Conservation (phyloP, 1,140 invertebrate genomes). For the Heliconius nattereri region DNA sequence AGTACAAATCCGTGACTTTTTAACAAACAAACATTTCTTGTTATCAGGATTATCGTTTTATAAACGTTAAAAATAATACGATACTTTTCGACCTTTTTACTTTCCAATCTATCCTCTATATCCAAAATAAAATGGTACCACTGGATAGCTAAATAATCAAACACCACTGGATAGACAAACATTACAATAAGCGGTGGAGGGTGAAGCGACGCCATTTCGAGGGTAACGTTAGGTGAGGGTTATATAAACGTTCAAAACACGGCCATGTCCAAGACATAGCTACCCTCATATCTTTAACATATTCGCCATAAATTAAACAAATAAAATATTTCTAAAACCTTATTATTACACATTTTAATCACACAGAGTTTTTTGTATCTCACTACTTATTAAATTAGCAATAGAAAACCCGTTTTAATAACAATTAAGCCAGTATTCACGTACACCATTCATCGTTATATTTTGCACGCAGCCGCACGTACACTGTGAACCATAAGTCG, state of each 20-base stretch:
- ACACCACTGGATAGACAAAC: no score
- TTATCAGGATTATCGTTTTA: not conserved
- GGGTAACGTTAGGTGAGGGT: no score
- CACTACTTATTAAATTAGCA: not conserved
- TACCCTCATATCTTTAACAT: no score
- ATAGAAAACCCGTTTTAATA: constrained; percentile 9
- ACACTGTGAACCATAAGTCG: constrained; percentile 27
- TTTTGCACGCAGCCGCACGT: constrained; percentile 21
- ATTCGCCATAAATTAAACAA: no score
- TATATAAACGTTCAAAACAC: not conserved
- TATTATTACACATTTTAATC: not conserved
- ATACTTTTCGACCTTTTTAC: not conserved
- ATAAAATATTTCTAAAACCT: no score
- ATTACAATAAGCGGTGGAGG: no score
- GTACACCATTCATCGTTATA: constrained; percentile 15
- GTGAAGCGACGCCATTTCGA: no score
- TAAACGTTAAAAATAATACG: not conserved
- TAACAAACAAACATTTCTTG: not conserved
- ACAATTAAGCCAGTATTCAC: constrained; percentile 15
- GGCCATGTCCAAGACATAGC: not conserved
- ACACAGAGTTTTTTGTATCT: not conserved
- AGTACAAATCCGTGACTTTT: not conserved
- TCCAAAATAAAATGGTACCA: no score
- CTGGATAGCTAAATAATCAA: no score
- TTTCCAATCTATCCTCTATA: not conserved